A percentile compares a stretch with the other conserved stretches of the same genome.
phyloP scores from a whole-genome alignment of 2,888 invertebrate species.

The Platycheirus rosarum region DNA sequence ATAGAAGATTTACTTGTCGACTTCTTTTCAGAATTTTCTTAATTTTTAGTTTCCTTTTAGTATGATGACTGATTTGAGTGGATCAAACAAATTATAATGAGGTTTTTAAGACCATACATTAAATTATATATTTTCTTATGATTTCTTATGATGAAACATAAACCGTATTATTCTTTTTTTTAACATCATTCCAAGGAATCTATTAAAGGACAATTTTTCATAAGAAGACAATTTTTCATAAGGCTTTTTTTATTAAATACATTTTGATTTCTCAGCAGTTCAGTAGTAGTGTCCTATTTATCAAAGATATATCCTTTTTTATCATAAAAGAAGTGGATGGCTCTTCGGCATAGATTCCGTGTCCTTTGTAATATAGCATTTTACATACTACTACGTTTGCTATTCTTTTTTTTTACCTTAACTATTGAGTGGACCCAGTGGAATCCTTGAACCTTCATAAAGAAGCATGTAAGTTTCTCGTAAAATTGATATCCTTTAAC shows the following conservation, averaged over 20 bases:
- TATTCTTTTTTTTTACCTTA: conserved; percentile 11
- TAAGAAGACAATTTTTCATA: conserved; percentile 21
- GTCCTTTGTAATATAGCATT: conserved; percentile 28
- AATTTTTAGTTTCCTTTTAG: too few species aligned
- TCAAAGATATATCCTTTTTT: conserved; percentile 52
- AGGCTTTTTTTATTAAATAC: too few species aligned
- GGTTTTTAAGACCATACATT: too few species aligned
- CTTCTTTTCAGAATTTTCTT: too few species aligned
- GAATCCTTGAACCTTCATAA: conserved; percentile 15
- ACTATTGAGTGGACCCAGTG: conserved; percentile 26
- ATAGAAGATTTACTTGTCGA: too few species aligned
- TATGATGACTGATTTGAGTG: too few species aligned
- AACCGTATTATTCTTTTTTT: too few species aligned
- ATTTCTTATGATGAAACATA: too few species aligned
- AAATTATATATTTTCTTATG: too few species aligned
- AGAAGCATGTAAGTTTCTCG: conserved; percentile 4
- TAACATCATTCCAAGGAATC: background rate
- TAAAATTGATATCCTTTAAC: conserved; percentile 15
- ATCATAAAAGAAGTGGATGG: background rate
- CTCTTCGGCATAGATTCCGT: conserved; percentile 5
- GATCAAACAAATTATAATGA: too few species aligned
- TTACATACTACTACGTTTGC: conserved; percentile 19
- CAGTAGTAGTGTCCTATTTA: conserved; percentile 62
- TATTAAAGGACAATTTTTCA: conserved; percentile 14
- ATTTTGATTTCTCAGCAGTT: conserved; percentile 35